Percentiles rank a stretch among this genome's conserved stretches.
phyloP scores from a whole-genome alignment of 2,797 vertebrate genomes.

The Bufotes viridis region DNA sequence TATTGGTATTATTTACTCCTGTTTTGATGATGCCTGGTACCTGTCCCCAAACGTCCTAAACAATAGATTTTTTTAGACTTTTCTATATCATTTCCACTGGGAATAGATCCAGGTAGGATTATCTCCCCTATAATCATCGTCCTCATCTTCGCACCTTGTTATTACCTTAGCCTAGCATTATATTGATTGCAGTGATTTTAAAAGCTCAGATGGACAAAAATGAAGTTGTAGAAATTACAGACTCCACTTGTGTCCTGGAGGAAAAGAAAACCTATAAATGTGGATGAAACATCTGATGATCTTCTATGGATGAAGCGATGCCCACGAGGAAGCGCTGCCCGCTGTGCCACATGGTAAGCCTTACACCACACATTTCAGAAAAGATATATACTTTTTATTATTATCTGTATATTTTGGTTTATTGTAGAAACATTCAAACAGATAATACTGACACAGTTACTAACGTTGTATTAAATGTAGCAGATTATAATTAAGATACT shows the following conservation, averaged over 20 bases:
- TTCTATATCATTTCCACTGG: not conserved
- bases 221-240: not conserved
- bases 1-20: not conserved
- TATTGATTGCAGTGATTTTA: not conserved
- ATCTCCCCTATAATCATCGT: not conserved
- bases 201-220: slow-evolving; percentile 1
- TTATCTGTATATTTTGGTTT: not conserved
- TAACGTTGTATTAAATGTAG: too few species aligned
- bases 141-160: not conserved
- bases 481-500: not conserved
- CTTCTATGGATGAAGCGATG: not conserved
- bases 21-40: not conserved
- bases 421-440: not conserved
- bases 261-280: not conserved
- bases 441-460: too few species aligned
- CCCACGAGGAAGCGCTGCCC: not conserved
- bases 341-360: not conserved
- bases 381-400: not conserved
- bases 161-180: not conserved
- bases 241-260: not conserved
- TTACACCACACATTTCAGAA: not conserved
- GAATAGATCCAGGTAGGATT: slow-evolving; percentile 1
- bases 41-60: not conserved
- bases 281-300: not conserved
- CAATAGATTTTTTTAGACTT: not conserved